phyloP scores from a whole-genome alignment of 2,888 invertebrate species.

The Helleia helle region DNA sequence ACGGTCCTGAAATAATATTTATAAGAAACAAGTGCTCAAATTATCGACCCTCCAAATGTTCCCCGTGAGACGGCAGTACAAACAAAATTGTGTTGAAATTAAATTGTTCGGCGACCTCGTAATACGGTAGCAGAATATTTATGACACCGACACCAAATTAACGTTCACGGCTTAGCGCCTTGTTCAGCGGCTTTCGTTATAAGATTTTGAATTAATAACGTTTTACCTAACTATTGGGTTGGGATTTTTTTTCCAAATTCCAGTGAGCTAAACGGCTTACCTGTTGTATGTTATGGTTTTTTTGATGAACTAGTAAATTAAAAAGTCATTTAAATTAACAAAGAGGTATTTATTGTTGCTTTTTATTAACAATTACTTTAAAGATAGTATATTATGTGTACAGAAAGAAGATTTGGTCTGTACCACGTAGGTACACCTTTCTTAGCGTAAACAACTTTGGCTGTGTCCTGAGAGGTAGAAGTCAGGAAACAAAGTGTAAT shows the following conservation, averaged over 20 bases:
- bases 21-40: conserved; percentile 20
- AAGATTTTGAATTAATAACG: neutral
- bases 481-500: no score
- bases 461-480: no score
- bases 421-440: no score
- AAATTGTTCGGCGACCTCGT: neutral
- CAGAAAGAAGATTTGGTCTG: no score
- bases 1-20: conserved; percentile 37
- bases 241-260: neutral
- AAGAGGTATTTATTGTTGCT: no score
- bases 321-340: no score
- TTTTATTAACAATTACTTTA: no score
- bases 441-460: no score
- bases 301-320: no score
- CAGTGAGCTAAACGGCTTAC: neutral
- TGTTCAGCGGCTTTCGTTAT: neutral
- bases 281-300: no score
- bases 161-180: conserved; percentile 10
- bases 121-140: conserved; percentile 15
- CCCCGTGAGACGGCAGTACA: neutral
- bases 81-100: neutral
- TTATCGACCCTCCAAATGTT: neutral
- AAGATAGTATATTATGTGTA: no score
- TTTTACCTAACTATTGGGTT: neutral
- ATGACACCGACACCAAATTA: conserved; percentile 15